Percentiles rank a stretch among this genome's conserved stretches.
These are phyloP conservation scores for Leptobrachium leishanense DNA, from an alignment of 2,113 vertebrate species.

Conservation along the genomic window DNA sequence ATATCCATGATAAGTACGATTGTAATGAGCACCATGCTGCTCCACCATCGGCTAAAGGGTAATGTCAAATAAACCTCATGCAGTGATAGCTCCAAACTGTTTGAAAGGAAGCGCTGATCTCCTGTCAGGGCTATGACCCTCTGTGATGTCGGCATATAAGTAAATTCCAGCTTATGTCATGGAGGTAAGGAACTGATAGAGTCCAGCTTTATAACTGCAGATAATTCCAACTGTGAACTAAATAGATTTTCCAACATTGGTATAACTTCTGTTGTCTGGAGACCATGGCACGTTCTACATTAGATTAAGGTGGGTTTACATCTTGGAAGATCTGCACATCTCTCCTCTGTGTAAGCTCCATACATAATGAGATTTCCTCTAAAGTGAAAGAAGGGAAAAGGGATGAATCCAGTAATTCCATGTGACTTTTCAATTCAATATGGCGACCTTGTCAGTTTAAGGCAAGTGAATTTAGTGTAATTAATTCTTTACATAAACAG, in stretches of 20 bases:
- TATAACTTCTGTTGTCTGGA: constrained; percentile 27
- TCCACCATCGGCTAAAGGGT: neutral
- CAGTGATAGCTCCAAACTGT: constrained; percentile 1
- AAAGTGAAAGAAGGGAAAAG: constrained; percentile 14
- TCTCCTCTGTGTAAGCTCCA: constrained; percentile 29
- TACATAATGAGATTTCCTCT: constrained; percentile 40
- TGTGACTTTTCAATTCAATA: neutral
- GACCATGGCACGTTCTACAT: constrained; percentile 19
- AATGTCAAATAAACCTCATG: constrained; percentile 18
- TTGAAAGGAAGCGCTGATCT: constrained; percentile 13
- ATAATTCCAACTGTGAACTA: constrained; percentile 36
- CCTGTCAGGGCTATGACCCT: neutral
- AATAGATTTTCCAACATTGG: constrained; percentile 15
- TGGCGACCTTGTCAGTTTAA: constrained; percentile 3
- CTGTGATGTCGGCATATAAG: neutral
- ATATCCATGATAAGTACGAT: neutral
- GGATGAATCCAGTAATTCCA: constrained; percentile 16
- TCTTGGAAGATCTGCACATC: constrained; percentile 16
- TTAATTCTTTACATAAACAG: neutral
- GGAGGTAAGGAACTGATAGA: constrained; percentile 18
- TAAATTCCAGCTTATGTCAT: neutral
- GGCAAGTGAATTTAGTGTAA: neutral
- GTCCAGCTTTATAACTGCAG: constrained; percentile 9
- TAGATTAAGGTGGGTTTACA: constrained; percentile 42
- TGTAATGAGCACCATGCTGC: constrained; percentile 9